Base-by-base conservation (phyloP, 2,888 invertebrate genomes). In the Rhorus exstirpatorius region DNA sequence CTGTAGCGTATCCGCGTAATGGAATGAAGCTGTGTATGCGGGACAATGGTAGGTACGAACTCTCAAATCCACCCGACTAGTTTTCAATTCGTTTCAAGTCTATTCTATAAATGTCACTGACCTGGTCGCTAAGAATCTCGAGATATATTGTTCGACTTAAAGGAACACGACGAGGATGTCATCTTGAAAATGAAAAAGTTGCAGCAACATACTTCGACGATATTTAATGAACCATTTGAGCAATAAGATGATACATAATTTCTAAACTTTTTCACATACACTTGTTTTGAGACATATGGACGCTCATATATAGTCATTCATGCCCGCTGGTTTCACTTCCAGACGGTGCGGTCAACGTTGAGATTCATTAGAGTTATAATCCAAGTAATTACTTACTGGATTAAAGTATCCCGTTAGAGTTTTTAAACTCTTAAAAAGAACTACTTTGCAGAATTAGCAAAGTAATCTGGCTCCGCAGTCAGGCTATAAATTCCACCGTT, bases 31-130 rank as follows among this genome's bases (percentile, higher is more conserved):
- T 49, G 35, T 35, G 17, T 7, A 65, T 44, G 14, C 12, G 65
- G 31, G 19, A n/a, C 21, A 51, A 53, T 53, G 67, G n/a, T 51
- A 19, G 21, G 10, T 51, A 35, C 2, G 21, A n/a, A 68, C n/a
- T 12, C 21, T 38, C n/a, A 3, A 68, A 19, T 6, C 4, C 10
- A 53, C n/a, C 24, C 3, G 2, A 38, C 17, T 58, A 26, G 19
- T 53, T 53, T 53, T 53, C 19, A 35, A 58, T 35, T 58, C n/a
- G 31, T 26, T n/a, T 24, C 6, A 31, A 31, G 31, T 31, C 6
- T 6, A 38, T 51, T 26, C 12, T 35, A 12, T 3, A 31, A 49
- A 35, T 21, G 67, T 51, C 35, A n/a, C 12, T n/a, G 19, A 51
- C 26, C 3, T 26, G 14, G 26, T 31, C 26, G 12, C 8, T n/a